Conservation (phyloP, 1,140 invertebrate species). For the Platorchestia sp. region DNA sequence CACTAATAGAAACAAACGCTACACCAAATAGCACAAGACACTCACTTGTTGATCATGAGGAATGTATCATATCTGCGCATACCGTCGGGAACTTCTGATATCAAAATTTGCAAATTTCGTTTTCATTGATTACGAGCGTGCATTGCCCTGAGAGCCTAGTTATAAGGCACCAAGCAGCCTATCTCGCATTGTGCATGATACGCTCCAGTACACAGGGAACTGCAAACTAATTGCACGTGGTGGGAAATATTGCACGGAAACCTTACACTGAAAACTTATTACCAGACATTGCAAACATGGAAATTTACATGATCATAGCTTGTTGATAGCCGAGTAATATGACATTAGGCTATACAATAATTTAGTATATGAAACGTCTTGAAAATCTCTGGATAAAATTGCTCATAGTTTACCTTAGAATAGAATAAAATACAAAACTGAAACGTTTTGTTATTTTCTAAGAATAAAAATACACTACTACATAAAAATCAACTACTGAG, state of each 20-base stretch:
- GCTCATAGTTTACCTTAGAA: not conserved
- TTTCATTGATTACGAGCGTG: not conserved
- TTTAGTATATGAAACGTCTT: not conserved
- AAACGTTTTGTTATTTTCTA: not conserved
- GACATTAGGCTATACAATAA: not conserved
- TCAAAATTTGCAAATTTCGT: not conserved
- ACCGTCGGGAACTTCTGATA: not conserved
- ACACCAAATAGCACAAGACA: not conserved
- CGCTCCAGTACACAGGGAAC: not conserved
- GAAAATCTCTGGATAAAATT: not conserved
- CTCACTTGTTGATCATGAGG: not conserved
- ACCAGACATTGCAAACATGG: not conserved
- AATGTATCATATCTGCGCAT: not conserved
- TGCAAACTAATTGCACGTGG: no score
- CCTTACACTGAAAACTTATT: not conserved
- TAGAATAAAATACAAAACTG: not conserved
- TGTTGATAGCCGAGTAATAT: not conserved
- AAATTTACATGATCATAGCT: not conserved
- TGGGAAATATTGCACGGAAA: not conserved
- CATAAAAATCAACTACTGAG: not conserved
- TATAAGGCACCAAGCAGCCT: not conserved
- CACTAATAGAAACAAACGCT: not conserved
- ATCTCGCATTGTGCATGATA: not conserved
- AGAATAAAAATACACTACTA: not conserved
- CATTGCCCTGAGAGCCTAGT: not conserved